Conservation (phyloP, 2,888 invertebrate genomes). For the Megaustenia siamemsis region DNA sequence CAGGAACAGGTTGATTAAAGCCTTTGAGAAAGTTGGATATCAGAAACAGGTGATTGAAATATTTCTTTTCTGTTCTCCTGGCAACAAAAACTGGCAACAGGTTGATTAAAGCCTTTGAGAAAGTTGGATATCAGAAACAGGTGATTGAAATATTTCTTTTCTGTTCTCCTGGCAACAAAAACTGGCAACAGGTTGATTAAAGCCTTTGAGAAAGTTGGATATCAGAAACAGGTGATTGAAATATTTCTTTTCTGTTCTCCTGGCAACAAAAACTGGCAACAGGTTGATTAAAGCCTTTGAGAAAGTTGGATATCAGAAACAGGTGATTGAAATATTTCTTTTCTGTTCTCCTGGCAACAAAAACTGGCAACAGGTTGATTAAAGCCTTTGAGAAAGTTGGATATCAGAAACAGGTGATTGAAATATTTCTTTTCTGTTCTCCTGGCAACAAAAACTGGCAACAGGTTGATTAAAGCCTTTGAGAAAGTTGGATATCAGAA, state of each 20-base stretch:
- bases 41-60: constrained; percentile 73
- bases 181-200: constrained; percentile 78
- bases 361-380: constrained; percentile 78
- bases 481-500: constrained; percentile 79
- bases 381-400: constrained; percentile 79
- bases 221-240: constrained; percentile 73
- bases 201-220: constrained; percentile 78
- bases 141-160: constrained; percentile 56
- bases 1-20: constrained; percentile 77
- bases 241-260: background rate
- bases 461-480: constrained; percentile 77
- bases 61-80: no score
- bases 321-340: constrained; percentile 61
- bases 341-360: no score
- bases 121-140: constrained; percentile 78
- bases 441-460: no score
- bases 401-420: constrained; percentile 74
- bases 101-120: constrained; percentile 78
- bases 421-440: background rate
- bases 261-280: no score
- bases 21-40: constrained; percentile 78
- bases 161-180: no score
- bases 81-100: no score
- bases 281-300: constrained; percentile 78
- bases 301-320: constrained; percentile 78